These are phyloP conservation scores for Flexamia atlantica DNA, from an alignment of 2,888 invertebrate genomes.

Conservation along the genomic window DNA sequence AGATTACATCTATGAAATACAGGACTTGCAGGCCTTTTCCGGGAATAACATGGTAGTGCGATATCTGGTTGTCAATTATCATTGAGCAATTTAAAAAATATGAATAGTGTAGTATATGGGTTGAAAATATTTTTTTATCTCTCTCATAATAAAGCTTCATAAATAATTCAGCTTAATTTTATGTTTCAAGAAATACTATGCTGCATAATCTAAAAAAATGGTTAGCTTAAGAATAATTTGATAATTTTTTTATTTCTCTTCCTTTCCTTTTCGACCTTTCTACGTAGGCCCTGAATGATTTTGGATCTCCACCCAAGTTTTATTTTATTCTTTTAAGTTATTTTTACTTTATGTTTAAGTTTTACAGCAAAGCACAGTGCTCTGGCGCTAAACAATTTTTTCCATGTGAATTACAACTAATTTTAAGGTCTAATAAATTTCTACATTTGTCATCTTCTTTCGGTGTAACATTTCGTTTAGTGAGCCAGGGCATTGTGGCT, in stretches of 20 bases:
- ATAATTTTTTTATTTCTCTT: conserved; percentile 6
- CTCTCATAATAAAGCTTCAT: no score
- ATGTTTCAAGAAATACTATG: no score
- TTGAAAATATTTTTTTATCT: no score
- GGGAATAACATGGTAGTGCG: no score
- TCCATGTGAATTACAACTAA: conserved; percentile 22
- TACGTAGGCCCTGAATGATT: conserved; percentile 73
- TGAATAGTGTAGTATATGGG: no score
- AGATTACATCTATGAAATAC: not conserved
- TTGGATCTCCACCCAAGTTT: conserved; percentile 53
- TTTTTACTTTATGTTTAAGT: conserved; percentile 62
- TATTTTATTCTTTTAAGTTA: conserved; percentile 58
- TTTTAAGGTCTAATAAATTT: conserved; percentile 10
- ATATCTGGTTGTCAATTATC: no score
- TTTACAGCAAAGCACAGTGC: conserved; percentile 63
- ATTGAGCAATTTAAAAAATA: no score
- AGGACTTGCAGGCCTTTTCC: not conserved
- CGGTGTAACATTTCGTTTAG: conserved; percentile 68
- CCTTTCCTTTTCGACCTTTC: conserved; percentile 71
- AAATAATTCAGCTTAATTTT: no score
- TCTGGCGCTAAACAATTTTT: conserved; percentile 65
- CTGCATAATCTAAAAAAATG: no score
- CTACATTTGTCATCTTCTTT: conserved; percentile 42
- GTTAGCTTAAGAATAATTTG: no score
- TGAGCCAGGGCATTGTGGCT: conserved; percentile 93